Conservation (phyloP, 53 echinoderm and acorn worm genomes). For the Crossaster papposus region DNA sequence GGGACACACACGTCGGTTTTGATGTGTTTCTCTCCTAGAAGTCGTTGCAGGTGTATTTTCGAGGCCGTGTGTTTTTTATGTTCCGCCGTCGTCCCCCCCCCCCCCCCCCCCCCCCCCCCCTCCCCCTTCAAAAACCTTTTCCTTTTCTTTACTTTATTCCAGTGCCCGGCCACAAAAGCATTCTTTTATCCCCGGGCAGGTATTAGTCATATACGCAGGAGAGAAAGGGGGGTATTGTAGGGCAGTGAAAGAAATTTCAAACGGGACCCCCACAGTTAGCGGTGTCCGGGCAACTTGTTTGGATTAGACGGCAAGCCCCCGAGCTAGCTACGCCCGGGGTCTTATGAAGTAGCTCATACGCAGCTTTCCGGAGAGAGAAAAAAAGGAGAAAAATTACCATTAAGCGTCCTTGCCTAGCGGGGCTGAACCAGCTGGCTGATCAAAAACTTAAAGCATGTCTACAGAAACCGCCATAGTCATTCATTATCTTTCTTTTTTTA, state of each 20-base stretch:
- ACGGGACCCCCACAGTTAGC: conserved; percentile 44
- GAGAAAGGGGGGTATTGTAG: conserved; percentile 59
- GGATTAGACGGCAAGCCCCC: conserved; percentile 48
- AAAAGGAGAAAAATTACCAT: conserved; percentile 26
- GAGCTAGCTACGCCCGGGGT: conserved; percentile 26
- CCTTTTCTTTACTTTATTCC: conserved; percentile 8
- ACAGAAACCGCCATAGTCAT: conserved; percentile 24
- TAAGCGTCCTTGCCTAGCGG: conserved; percentile 41
- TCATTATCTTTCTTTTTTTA: conserved; percentile 48
- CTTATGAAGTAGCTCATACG: conserved; percentile 15
- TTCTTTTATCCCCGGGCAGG: conserved; percentile 52
- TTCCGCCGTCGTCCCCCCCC: conserved; percentile 33
- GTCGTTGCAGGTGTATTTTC: conserved; percentile 57
- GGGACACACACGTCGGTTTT: conserved; percentile 43
- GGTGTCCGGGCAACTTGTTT: conserved; percentile 54
- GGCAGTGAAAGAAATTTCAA: conserved; percentile 57
- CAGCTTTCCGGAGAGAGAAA: too few species aligned
- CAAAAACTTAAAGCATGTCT: conserved; percentile 47
- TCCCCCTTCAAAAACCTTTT: conserved; percentile 61
- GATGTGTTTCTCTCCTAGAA: conserved; percentile 13
- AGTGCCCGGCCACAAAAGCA: conserved; percentile 47
- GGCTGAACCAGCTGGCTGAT: conserved; percentile 43
- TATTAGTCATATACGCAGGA: conserved; percentile 62
- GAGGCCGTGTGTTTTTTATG: conserved; percentile 41
- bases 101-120: too few species aligned